Evolutionary conservation across 2,888 invertebrate species (phyloP).

Genomic region (Deilephila elpenor): DNA sequence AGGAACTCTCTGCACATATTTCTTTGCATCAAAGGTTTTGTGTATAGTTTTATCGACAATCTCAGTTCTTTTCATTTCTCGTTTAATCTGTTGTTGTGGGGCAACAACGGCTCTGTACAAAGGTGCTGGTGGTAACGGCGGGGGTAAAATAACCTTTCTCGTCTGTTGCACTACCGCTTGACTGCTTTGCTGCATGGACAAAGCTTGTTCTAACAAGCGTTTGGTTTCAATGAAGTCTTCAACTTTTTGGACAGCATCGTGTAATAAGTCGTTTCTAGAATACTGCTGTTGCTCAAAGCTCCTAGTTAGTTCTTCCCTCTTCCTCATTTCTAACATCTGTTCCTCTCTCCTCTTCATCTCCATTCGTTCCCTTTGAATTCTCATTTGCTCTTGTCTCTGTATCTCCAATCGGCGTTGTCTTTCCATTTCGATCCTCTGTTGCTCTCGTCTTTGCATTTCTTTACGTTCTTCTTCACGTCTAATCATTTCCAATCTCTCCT

Average conservation of each 20-base stretch:
- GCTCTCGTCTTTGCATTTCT: neutral
- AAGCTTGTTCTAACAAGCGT: slow-evolving; percentile 40
- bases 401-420: slow-evolving; percentile 1
- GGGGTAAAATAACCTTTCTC: slow-evolving; percentile 40
- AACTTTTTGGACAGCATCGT: slow-evolving; percentile 41
- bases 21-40: slow-evolving; percentile 43
- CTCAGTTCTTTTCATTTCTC: slow-evolving; percentile 48
- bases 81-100: neutral
- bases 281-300: slow-evolving; percentile 5
- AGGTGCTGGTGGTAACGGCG: slow-evolving; percentile 34
- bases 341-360: slow-evolving; percentile 18
- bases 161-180: slow-evolving; percentile 40
- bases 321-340: slow-evolving; percentile 13
- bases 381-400: slow-evolving; percentile 2
- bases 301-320: neutral
- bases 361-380: slow-evolving; percentile 33
- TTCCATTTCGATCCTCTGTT: neutral
- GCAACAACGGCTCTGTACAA: slow-evolving; percentile 32
- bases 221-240: slow-evolving; percentile 43
- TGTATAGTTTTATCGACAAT: slow-evolving; percentile 44
- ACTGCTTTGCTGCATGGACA: slow-evolving; percentile 38
- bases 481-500: neutral
- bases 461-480: neutral
- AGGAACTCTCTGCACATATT: slow-evolving; percentile 46
- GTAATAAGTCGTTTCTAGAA: neutral